Percentiles rank a stretch among this genome's conserved stretches.
Evolutionary conservation across 1,140 invertebrate genomes (phyloP).

Genomic region (Zaprionus inermis): DNA sequence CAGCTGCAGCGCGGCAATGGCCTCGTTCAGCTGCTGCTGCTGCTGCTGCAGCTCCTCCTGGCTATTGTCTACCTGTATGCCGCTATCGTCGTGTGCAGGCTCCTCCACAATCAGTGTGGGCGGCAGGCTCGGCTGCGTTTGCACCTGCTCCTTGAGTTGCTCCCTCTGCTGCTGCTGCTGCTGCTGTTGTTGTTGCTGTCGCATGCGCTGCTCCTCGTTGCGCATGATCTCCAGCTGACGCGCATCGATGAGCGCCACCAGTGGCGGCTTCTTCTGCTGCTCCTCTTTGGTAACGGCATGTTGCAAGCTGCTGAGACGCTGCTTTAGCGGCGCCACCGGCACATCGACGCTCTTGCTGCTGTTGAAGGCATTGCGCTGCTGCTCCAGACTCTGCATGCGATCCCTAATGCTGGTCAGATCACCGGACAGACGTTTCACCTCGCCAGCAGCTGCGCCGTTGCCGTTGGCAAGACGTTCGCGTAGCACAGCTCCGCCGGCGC

Average conservation of each 20-base stretch:
- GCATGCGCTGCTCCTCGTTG: slow-evolving; percentile 71
- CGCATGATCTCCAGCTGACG: slow-evolving; percentile 80
- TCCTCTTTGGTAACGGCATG: slow-evolving; percentile 82
- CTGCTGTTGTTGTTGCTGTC: slow-evolving; percentile 50
- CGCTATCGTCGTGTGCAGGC: slow-evolving; percentile 88
- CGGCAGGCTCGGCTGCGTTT: slow-evolving; percentile 26
- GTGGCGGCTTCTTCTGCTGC: slow-evolving; percentile 70
- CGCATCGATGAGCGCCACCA: slow-evolving; percentile 78
- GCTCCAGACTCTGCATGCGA: slow-evolving; percentile 87
- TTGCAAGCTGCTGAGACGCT: slow-evolving; percentile 79
- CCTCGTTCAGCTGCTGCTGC: slow-evolving; percentile 74
- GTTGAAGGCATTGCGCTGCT: slow-evolving; percentile 85
- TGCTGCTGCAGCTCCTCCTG: slow-evolving; percentile 85
- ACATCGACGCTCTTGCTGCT: slow-evolving; percentile 83
- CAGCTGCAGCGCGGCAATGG: slow-evolving; percentile 71
- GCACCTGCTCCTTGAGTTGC: slow-evolving; percentile 26
- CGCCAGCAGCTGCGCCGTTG: slow-evolving; percentile 82
- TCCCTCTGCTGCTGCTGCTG: slow-evolving; percentile 31
- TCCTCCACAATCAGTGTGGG: slow-evolving; percentile 75
- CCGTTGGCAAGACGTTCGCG: slow-evolving; percentile 66
- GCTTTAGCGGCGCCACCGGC: slow-evolving; percentile 78
- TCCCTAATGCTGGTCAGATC: slow-evolving; percentile 88
- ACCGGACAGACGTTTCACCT: slow-evolving; percentile 85
- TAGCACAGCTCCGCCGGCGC: slow-evolving; percentile 82
- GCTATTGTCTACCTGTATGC: slow-evolving; percentile 89